Conservation (phyloP, 2,113 vertebrate species). For the Chaetops frenatus region DNA sequence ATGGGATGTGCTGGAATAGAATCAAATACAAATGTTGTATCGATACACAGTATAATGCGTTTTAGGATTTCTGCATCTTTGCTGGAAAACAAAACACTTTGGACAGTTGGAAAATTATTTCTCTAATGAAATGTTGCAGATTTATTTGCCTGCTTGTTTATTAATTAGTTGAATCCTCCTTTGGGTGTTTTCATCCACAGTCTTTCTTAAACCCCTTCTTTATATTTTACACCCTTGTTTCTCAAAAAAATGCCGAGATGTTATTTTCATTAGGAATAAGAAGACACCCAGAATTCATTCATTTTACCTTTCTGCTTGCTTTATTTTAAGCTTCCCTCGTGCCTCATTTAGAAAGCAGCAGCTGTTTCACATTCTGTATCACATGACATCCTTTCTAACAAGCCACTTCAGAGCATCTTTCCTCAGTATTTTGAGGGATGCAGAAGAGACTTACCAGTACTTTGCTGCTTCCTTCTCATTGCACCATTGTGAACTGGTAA, state of each 20-base stretch:
- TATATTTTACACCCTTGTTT: background rate
- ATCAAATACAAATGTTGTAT: background rate
- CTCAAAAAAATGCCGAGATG: background rate
- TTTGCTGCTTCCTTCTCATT: background rate
- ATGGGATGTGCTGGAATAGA: background rate
- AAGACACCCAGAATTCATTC: background rate
- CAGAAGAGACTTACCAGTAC: background rate
- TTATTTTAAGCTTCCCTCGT: background rate
- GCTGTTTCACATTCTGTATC: background rate
- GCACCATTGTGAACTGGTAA: background rate
- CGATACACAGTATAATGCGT: rapidly evolving
- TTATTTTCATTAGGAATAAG: background rate
- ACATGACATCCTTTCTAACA: background rate
- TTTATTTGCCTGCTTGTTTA: background rate
- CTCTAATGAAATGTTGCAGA: background rate
- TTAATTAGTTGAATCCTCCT: background rate
- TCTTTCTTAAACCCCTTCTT: background rate
- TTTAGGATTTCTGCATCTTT: background rate
- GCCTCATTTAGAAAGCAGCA: background rate
- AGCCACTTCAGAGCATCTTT: background rate
- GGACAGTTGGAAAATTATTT: background rate
- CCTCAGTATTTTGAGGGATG: background rate
- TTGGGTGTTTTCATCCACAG: background rate
- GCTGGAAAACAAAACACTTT: background rate
- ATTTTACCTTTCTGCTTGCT: background rate